Base-by-base conservation (phyloP, 1,140 invertebrate genomes). In the Neotoxoptera formosana region DNA sequence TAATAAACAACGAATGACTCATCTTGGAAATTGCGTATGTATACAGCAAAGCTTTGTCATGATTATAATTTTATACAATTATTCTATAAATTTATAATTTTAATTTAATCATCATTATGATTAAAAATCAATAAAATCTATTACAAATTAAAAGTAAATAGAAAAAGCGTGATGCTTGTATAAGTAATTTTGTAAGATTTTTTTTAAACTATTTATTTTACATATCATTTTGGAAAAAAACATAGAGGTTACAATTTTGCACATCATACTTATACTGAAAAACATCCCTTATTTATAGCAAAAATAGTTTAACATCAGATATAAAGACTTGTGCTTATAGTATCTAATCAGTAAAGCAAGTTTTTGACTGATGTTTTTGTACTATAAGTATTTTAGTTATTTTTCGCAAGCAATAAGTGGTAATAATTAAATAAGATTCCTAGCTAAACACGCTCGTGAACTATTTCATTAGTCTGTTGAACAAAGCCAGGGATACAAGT, bases 61-160 rank as follows among this genome's bases (percentile, higher is more conserved):
- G 60, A 76, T 76, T 76, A 76, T 76, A 76, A 76, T n/a, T 41
- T 76, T 76, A 76, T 76, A 7, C 60, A 76, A 67, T 76, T n/a
- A 76, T n/a, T 67, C 30, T n/a, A 76, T 76, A n/a, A 7, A 76
- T 67, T 67, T n/a, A 76, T 76, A 76, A n/a, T 76, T 76, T 76
- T 7, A 14, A 76, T 76, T n/a, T 17, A 76, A 76, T n/a, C 60
- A 7, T 67, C 11, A 76, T 76, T 76, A 76, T n/a, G 60, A n/a
- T 76, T 14, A 76, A 76, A 14, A n/a, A 11, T 76, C 30, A 76
- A n/a, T n/a, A n/a, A 14, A 67, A 67, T n/a, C 14, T 7, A 25
- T 25, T 41, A 23, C 23, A 67, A 67, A 2, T 30, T 30, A 76
- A 76, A n/a, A 76, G 30, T 53, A 21, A 21, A 2, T 41, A 41